A percentile compares a stretch with the other conserved stretches of the same genome.
These are phyloP conservation scores for Glyptemys insculpta DNA, from an alignment of 2,797 vertebrate species.

Conservation along the genomic window DNA sequence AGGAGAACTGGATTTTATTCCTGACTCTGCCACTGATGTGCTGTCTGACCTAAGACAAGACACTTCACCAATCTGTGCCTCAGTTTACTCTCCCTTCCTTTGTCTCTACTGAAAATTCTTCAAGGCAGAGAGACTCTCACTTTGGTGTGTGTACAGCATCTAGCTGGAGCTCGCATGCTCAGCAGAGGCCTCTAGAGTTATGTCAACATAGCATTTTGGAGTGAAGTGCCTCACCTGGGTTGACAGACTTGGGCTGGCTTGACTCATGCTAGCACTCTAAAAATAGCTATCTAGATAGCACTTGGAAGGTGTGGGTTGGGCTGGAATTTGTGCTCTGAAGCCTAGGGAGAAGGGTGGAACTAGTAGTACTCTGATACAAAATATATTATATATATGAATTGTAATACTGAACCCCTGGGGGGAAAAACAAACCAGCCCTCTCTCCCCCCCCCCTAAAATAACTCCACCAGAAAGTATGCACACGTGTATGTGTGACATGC, in stretches of 20 bases:
- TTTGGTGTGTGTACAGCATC: neutral
- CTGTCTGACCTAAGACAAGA: neutral
- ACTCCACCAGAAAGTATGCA: neutral
- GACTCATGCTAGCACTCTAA: too few relatives aligned
- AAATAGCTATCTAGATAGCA: too few relatives aligned
- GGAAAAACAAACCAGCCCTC: neutral
- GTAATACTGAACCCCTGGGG: neutral
- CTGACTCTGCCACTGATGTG: rapidly evolving
- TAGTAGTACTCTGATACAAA: too few relatives aligned
- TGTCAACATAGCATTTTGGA: too few relatives aligned
- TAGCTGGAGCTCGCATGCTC: neutral
- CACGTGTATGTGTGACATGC: neutral
- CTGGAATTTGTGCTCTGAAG: too few relatives aligned
- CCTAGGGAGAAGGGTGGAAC: too few relatives aligned
- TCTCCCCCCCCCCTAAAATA: neutral
- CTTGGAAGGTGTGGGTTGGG: too few relatives aligned
- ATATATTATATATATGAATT: neutral
- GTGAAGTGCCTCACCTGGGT: too few relatives aligned
- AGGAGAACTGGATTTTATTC: neutral
- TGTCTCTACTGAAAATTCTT: neutral
- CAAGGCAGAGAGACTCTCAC: neutral
- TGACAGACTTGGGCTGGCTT: too few relatives aligned
- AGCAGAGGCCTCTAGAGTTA: neutral
- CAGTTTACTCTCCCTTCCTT: neutral
- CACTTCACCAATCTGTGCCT: neutral